Evolutionary conservation across 1,140 invertebrate species (phyloP), one percentile per base, ranked within the genome.

Genomic region (Holotrichia oblita): DNA sequence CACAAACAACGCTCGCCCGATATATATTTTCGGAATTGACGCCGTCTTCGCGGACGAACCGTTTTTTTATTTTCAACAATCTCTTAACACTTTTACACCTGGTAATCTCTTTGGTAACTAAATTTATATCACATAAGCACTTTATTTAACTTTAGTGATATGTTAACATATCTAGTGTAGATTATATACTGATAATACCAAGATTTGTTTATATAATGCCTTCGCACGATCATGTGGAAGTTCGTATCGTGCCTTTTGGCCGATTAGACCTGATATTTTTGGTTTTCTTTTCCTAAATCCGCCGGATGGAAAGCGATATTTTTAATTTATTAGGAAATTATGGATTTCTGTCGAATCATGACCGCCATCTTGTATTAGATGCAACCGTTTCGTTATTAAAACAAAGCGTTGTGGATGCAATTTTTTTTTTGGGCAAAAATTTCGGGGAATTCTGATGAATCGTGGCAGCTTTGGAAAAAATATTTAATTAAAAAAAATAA

Each of bases 101-200:
- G 61, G 61, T 69, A 69, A 69, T 69, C 61, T 69, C 61, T 69
- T 69, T 69, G 10, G 61, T 69, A 69, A 69, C 61, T 69, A 69
- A 69, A 69, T 69, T 69, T 69, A 69, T 69, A 69, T 69, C 61
- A 69, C 61, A 69, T 69, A 69, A 69, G 61, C 61, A 69, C 61
- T 69, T 69, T 69, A 69, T 69, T 69, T 69, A 69, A 69, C 61
- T 69, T 69, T 69, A 34, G 61, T 20, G 61, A 69, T 69, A 69
- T 34, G 61, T 69, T 69, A n/a, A 69, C 61, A 69, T 69, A 69
- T 69, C 61, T 69, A 48, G 61, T 69, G 61, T 69, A 69, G 61
- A 69, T 69, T 69, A 69, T 22, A 17, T 27, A 69, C 61, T 69
- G 61, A 69, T 69, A 69, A 69, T 27, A 69, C 61, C 20, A 69